Conservation (phyloP, 2,888 invertebrate species). For the Malacosoma neustria region DNA sequence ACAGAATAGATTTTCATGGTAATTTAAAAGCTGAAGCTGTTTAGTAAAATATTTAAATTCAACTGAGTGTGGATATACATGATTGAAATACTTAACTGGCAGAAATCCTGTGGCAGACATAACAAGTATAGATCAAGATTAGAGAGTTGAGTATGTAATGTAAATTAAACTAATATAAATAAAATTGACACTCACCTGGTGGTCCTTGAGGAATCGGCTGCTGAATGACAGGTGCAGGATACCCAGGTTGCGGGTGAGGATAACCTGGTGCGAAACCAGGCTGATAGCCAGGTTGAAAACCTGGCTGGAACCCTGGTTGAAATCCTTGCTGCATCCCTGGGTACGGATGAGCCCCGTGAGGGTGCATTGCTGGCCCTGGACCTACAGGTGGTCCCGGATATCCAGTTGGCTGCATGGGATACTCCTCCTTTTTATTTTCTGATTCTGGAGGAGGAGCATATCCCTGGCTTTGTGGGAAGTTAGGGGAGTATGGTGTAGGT, state of each 20-base stretch:
- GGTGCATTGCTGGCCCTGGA: slow-evolving; percentile 22
- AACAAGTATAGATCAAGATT: no score
- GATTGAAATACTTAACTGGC: no score
- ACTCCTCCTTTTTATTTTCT: slow-evolving; percentile 33
- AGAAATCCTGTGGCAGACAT: no score
- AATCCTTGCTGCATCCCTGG: slow-evolving; percentile 57
- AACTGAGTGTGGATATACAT: no score
- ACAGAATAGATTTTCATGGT: no score
- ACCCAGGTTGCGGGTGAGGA: slow-evolving; percentile 30
- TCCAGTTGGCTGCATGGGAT: slow-evolving; percentile 40
- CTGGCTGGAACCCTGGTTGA: slow-evolving; percentile 50
- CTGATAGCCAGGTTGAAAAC: slow-evolving; percentile 42
- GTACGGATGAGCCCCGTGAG: slow-evolving; percentile 47
- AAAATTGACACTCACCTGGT: slow-evolving; percentile 28
- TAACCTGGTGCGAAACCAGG: slow-evolving; percentile 37
- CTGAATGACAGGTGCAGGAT: slow-evolving; percentile 39
- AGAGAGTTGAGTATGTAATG: no score
- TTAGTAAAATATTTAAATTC: no score
- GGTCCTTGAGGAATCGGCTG: slow-evolving; percentile 41
- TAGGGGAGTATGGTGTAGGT: slow-evolving; percentile 54
- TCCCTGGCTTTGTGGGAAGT: slow-evolving; percentile 57
- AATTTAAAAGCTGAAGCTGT: no score
- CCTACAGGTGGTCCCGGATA: slow-evolving; percentile 42
- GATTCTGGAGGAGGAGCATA: slow-evolving; percentile 51
- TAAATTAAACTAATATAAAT: no score